Evolutionary conservation across 35 echinoderm and acorn worm species (phyloP).

Genomic region (Apostichopus japonicus): DNA sequence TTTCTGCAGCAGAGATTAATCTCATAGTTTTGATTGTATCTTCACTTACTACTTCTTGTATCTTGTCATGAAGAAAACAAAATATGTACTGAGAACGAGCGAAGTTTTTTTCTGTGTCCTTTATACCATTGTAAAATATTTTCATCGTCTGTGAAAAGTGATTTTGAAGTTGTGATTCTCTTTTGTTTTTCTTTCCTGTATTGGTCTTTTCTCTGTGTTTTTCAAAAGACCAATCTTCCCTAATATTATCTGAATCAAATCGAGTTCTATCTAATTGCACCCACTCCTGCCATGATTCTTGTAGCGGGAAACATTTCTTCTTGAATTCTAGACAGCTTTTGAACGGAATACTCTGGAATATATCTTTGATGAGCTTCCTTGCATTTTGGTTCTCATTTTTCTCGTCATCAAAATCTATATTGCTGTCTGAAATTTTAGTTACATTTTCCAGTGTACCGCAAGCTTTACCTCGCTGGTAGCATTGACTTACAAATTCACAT

Average conservation of each 20-base stretch:
- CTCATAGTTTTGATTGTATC: background rate
- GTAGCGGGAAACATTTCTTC: background rate
- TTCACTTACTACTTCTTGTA: background rate
- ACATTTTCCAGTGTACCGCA: background rate
- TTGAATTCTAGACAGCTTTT: slow-evolving; percentile 21
- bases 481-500: background rate
- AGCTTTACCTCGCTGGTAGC: background rate
- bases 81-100: background rate
- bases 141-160: slow-evolving; percentile 20
- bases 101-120: background rate
- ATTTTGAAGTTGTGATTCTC: background rate
- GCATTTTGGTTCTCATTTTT: background rate
- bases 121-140: background rate
- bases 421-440: background rate
- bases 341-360: background rate
- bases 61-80: background rate
- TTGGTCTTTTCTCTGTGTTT: background rate
- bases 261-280: slow-evolving; percentile 15
- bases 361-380: background rate
- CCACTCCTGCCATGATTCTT: slow-evolving; percentile 1
- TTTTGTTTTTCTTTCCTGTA: background rate
- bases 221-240: slow-evolving; percentile 23
- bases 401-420: background rate
- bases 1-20: background rate
- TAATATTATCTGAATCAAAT: background rate